Evolutionary conservation across 1,140 invertebrate species (phyloP).

Genomic region (Chironomus tepperi): DNA sequence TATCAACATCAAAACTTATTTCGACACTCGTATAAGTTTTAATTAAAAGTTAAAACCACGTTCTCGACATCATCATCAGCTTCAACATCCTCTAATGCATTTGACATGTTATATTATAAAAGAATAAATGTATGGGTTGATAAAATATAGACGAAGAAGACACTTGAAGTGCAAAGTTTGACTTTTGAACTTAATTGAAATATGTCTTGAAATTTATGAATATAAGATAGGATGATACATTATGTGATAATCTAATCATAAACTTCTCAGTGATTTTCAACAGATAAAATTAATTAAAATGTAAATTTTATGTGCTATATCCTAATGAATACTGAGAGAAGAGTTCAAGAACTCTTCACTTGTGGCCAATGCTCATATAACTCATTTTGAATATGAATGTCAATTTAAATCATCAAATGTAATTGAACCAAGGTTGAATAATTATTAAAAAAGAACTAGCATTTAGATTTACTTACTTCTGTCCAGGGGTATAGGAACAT

Average conservation of each 20-base stretch:
- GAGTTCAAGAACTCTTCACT: background rate
- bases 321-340: background rate
- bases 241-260: constrained; percentile 2
- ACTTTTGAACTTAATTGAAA: background rate
- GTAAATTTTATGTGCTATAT: background rate
- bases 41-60: background rate
- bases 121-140: background rate
- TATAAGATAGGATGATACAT: too few species aligned
- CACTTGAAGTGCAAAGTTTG: background rate
- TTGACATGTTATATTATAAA: constrained; percentile 4
- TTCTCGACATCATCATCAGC: background rate
- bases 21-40: background rate
- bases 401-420: too few species aligned
- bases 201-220: background rate
- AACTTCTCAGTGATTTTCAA: background rate
- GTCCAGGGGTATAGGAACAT: too few species aligned
- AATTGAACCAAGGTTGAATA: too few species aligned
- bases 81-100: background rate
- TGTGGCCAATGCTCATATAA: background rate
- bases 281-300: constrained; percentile 9
- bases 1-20: background rate
- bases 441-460: too few species aligned
- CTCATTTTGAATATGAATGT: too few species aligned
- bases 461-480: too few species aligned
- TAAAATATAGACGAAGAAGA: background rate